Percentiles rank a stretch among this genome's conserved stretches.
Evolutionary conservation across 2,113 vertebrate genomes (phyloP).

Genomic region (Megalops atlanticus): DNA sequence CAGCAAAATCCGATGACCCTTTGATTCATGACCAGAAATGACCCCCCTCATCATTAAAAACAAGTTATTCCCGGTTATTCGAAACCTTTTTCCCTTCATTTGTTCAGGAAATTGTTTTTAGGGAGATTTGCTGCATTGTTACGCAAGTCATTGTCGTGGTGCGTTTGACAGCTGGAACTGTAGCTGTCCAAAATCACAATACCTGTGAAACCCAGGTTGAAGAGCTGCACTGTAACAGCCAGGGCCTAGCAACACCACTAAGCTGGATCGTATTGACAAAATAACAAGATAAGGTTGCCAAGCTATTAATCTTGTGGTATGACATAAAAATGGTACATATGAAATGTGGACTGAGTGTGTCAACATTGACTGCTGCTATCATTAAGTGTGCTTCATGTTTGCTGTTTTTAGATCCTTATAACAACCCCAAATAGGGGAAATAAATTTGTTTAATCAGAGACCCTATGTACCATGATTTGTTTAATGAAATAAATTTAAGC

Average conservation of each 20-base stretch:
- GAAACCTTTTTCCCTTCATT: neutral
- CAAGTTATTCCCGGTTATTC: slow-evolving; percentile 11
- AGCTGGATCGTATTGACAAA: slow-evolving; percentile 44
- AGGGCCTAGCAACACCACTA: slow-evolving; percentile 39
- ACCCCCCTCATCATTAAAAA: slow-evolving; percentile 44
- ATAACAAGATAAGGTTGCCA: slow-evolving; percentile 45
- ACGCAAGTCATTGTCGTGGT: neutral
- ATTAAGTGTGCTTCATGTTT: slow-evolving; percentile 8
- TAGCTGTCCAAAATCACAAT: slow-evolving; percentile 4
- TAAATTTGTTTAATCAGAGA: slow-evolving; percentile 53
- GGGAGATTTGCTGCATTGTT: neutral
- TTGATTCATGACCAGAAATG: slow-evolving; percentile 46
- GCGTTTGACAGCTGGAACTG: neutral
- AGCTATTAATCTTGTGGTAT: slow-evolving; percentile 23
- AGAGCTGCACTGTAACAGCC: neutral
- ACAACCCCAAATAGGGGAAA: slow-evolving; percentile 16
- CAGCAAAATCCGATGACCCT: slow-evolving; percentile 42
- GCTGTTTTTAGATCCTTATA: neutral
- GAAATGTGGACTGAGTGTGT: slow-evolving; percentile 20
- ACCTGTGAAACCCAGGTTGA: neutral
- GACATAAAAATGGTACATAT: slow-evolving; percentile 13
- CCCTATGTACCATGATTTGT: slow-evolving; percentile 39
- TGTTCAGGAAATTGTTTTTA: neutral
- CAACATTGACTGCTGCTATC: slow-evolving; percentile 25
- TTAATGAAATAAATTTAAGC: slow-evolving; percentile 40